Evolutionary conservation across 2,113 vertebrate species (phyloP).

Genomic region (Crotalus horridus): DNA sequence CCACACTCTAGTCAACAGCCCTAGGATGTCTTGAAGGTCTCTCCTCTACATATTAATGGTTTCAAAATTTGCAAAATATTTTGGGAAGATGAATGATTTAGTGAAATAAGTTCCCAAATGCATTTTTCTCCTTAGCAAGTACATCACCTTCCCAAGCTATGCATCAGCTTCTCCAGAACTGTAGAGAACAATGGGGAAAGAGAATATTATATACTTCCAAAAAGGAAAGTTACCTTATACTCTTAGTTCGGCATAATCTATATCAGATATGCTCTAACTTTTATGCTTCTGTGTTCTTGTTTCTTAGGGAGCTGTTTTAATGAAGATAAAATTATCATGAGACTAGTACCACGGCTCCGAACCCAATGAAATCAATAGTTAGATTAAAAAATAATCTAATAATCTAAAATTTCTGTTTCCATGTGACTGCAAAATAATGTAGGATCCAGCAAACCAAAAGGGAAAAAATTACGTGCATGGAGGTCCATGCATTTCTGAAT

Average conservation of each 20-base stretch:
- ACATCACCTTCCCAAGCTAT: conserved; percentile 11
- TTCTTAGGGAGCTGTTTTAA: conserved; percentile 27
- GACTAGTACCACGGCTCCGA: conserved; percentile 14
- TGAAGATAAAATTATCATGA: conserved; percentile 13
- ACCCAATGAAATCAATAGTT: conserved; percentile 27
- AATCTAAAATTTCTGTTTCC: not conserved
- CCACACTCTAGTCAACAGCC: not conserved
- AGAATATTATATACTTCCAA: not conserved
- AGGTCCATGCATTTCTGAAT: not conserved
- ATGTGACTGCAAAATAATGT: not conserved
- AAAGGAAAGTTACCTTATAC: not conserved
- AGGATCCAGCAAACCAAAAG: not conserved
- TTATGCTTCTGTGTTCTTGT: not conserved
- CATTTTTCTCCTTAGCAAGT: not conserved
- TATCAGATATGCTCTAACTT: not conserved
- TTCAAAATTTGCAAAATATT: not conserved
- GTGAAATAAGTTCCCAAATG: not conserved
- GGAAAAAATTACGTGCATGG: not conserved
- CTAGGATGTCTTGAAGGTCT: not conserved
- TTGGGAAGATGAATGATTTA: conserved; percentile 26
- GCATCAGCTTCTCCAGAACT: not conserved
- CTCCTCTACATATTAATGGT: not conserved
- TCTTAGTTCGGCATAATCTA: not conserved
- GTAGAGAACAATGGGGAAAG: not conserved
- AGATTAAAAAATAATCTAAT: conserved; percentile 7